These are phyloP conservation scores for Spodoptera littoralis DNA, from an alignment of 2,888 invertebrate species.

Conservation along the genomic window DNA sequence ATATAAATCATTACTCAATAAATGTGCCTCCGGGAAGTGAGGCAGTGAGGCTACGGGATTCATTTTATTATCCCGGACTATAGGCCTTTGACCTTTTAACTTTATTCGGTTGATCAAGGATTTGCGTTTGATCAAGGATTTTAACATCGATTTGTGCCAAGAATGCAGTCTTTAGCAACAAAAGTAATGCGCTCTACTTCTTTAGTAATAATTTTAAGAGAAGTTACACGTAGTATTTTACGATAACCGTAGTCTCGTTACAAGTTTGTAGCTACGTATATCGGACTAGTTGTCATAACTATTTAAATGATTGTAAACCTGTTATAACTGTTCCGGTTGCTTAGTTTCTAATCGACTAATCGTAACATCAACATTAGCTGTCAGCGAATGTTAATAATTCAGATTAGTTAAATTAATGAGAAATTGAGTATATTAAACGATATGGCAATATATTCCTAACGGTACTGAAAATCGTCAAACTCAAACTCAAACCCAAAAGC, in stretches of 20 bases:
- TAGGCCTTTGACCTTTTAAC: constrained; percentile 31
- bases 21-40: constrained; percentile 35
- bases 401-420: too few species aligned
- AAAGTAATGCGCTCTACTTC: constrained; percentile 28
- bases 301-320: too few species aligned
- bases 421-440: too few species aligned
- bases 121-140: constrained; percentile 36
- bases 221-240: constrained; percentile 22
- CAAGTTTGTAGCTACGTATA: constrained; percentile 1
- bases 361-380: too few species aligned
- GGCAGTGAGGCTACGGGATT: constrained; percentile 13
- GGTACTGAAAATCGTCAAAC: too few species aligned
- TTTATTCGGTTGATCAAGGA: constrained; percentile 32
- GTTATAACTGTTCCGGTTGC: too few species aligned
- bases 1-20: constrained; percentile 41
- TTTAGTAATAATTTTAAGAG: constrained; percentile 16
- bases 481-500: too few species aligned
- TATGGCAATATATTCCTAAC: too few species aligned
- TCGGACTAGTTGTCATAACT: too few species aligned
- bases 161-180: constrained; percentile 12
- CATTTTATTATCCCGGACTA: constrained; percentile 29
- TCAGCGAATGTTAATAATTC: too few species aligned
- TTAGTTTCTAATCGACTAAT: too few species aligned
- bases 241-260: constrained; percentile 6
- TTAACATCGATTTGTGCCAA: constrained; percentile 34